A percentile compares a stretch with the other conserved stretches of the same genome.
Conservation (phyloP, 2,888 invertebrate genomes). For the Cosmorhoe ocellata region DNA sequence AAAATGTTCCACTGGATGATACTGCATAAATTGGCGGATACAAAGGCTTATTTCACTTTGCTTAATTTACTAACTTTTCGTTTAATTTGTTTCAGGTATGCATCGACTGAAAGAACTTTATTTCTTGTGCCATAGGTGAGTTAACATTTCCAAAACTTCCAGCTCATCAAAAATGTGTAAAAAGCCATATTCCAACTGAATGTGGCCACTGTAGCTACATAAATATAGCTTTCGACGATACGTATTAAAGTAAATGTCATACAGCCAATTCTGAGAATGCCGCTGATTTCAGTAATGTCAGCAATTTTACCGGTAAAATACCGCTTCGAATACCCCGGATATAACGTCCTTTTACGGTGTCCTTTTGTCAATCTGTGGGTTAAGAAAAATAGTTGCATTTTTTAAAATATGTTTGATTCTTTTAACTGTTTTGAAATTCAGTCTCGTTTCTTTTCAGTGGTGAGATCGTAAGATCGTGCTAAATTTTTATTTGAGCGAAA, state of each 20-base stretch:
- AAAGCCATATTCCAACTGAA: no score
- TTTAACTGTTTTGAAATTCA: neutral
- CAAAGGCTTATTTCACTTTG: no score
- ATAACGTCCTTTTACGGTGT: conserved; percentile 24
- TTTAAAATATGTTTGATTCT: conserved; percentile 3
- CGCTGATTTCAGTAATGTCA: conserved; percentile 28
- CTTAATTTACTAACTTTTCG: neutral
- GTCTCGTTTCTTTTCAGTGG: conserved; percentile 5
- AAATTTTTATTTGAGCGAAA: conserved; percentile 4
- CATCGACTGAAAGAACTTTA: no score
- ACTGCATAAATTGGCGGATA: no score
- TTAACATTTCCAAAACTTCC: neutral
- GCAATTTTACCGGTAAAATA: conserved; percentile 27
- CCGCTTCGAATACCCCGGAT: conserved; percentile 19
- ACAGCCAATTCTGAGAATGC: conserved; percentile 16
- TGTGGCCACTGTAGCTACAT: neutral
- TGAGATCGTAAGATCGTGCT: neutral
- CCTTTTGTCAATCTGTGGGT: conserved; percentile 1
- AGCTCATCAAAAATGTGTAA: neutral
- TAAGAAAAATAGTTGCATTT: no score
- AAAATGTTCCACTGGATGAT: no score
- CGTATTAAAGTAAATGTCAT: neutral
- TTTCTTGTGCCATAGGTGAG: no score
- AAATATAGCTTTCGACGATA: conserved; percentile 7
- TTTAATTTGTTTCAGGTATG: conserved; percentile 12